These are phyloP conservation scores for Hyposmocoma kahamanoa DNA, from an alignment of 1,140 invertebrate species.

Conservation along the genomic window DNA sequence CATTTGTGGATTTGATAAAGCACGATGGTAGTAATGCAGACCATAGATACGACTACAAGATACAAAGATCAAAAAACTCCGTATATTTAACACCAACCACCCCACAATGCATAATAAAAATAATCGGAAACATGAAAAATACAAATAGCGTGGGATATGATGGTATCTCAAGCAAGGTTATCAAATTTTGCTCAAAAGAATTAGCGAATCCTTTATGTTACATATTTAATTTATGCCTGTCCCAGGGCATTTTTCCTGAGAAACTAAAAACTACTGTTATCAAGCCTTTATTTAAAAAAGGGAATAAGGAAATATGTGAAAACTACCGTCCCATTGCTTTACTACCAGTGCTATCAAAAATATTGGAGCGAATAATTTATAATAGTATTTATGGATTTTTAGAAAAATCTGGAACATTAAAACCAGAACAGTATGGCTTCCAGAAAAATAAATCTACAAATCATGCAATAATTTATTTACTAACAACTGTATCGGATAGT, in stretches of 20 bases:
- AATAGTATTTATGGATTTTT: not conserved
- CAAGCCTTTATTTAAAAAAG: conserved; percentile 6
- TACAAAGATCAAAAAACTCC: not conserved
- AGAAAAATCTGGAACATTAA: conserved; percentile 3
- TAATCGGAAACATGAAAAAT: conserved; percentile 11
- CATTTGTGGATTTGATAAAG: conserved; percentile 1
- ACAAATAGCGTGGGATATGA: conserved; percentile 12
- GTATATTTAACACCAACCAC: conserved; percentile 5
- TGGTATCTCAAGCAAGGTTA: conserved; percentile 8
- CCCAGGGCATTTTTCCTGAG: not conserved
- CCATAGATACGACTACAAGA: not conserved
- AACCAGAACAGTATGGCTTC: conserved; percentile 1
- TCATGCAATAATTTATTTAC: no score
- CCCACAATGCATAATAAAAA: conserved; percentile 7
- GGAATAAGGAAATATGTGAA: conserved; percentile 1
- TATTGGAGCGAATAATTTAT: conserved; percentile 9
- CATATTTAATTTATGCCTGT: conserved; percentile 6
- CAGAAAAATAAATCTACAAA: not conserved
- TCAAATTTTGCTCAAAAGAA: conserved; percentile 6
- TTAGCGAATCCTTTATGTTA: conserved; percentile 1
- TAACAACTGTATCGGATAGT: no score
- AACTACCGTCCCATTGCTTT: conserved; percentile 6
- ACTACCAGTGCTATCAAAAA: conserved; percentile 6
- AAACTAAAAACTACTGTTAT: conserved; percentile 6
- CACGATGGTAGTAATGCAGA: not conserved